Evolutionary conservation across 2,797 vertebrate species (phyloP), one percentile per base, ranked within the genome.

Genomic region (Danio aesculapii): DNA sequence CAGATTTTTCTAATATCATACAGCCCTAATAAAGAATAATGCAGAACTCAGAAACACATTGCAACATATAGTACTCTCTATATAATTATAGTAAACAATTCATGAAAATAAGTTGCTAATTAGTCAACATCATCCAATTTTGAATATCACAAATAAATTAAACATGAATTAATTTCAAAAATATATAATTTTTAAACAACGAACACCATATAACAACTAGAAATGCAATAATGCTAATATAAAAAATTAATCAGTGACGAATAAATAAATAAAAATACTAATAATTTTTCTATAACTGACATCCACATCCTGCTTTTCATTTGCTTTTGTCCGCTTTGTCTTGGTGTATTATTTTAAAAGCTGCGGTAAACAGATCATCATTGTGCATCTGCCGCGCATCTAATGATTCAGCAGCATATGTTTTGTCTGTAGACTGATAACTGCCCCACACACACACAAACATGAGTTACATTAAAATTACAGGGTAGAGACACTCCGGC

Each of bases 341-440:
- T 69, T 52, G 53, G 68, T 21, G 62, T 50, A 62, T 2, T 30
- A 12, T n/a, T 70, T 49, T 47, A 80, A 57, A 73, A n/a, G n/a
- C 58, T 21, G 59, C 10, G 7, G 49, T 66, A 66, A 73, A 64
- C 61, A 53, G 49, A 63, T 44, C 0, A 10, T 46, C 50, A 44
- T 21, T 59, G 57, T 52, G 66, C 53, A 59, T 68, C 64, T 68
- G 75, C 44, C 11, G 21, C 21, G 4, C 39, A 8, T 46, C 41
- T 62, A 46, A 79, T 79, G 68, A 71, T 44, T 79, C 68, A 55
- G 61, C 69, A 49, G 50, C 78, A 73, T 80, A 57, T 79, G 57
- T 49, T 30, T 70, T 11, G 13, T 30, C 67, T 71, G 77, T 2
- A 9, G 7, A 77, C 52, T 53, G 30, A 17, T 58, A 77, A 50